Evolutionary conservation across 2,797 vertebrate genomes (phyloP).

Genomic region (Pseudochirops cupreus): DNA sequence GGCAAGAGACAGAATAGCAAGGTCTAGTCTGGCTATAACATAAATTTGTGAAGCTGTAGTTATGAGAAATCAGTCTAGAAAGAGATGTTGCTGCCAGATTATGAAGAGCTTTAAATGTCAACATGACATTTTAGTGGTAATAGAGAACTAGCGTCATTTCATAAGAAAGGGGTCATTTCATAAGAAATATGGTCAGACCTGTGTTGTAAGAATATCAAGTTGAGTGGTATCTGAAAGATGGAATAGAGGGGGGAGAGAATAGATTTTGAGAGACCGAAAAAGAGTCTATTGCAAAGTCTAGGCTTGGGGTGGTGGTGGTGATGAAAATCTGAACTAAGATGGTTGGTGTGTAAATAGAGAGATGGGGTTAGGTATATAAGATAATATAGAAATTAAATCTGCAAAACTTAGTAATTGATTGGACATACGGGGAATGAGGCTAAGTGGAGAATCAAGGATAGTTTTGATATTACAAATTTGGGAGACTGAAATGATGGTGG

Average conservation of each 20-base stretch:
- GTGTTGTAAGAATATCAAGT: neutral
- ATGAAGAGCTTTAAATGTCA: neutral
- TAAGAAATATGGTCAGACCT: neutral
- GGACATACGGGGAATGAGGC: neutral
- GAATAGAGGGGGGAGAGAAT: no score
- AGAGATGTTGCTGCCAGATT: neutral
- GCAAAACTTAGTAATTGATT: neutral
- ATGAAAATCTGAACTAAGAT: no score
- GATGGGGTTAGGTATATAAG: neutral
- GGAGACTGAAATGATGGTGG: neutral
- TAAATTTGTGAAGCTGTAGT: neutral
- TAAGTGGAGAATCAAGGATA: rapidly evolving
- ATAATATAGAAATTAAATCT: neutral
- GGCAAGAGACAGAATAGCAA: neutral
- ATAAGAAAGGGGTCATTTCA: no score
- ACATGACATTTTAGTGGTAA: neutral
- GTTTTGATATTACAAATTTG: neutral
- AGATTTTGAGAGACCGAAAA: neutral
- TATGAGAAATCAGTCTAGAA: neutral
- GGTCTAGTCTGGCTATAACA: neutral
- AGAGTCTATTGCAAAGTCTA: neutral
- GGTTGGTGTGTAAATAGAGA: neutral
- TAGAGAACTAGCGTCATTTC: neutral
- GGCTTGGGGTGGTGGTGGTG: neutral
- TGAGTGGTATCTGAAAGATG: neutral